A percentile compares a stretch with the other conserved stretches of the same genome.
These are phyloP conservation scores for Arbacia lixula DNA, from an alignment of 53 echinoderm and acorn worm species.

Conservation along the genomic window DNA sequence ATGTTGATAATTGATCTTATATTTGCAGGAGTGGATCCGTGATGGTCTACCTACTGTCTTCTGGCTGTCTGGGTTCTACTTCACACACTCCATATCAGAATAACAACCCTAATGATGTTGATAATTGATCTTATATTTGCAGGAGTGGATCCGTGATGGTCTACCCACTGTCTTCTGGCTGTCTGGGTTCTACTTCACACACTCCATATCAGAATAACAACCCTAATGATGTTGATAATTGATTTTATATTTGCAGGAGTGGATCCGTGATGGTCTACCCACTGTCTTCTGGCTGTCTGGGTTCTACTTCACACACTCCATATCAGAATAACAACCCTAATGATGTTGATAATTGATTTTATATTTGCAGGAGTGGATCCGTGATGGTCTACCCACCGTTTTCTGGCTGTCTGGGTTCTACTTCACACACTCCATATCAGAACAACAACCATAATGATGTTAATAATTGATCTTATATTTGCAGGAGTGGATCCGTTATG, in stretches of 20 bases:
- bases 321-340: too few relatives aligned
- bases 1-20: background rate
- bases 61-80: constrained; percentile 90
- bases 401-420: constrained; percentile 92
- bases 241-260: constrained; percentile 62
- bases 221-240: too few relatives aligned
- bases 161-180: constrained; percentile 84
- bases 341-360: too few relatives aligned
- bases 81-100: background rate
- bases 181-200: constrained; percentile 88
- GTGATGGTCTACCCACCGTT: constrained; percentile 68
- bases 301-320: too few relatives aligned
- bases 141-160: constrained; percentile 85
- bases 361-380: constrained; percentile 76
- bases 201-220: too few relatives aligned
- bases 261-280: constrained; percentile 78
- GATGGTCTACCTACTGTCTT: constrained; percentile 74
- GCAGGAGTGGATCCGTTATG: constrained; percentile 88
- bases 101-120: background rate
- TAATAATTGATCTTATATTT: background rate
- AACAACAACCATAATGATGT: too few relatives aligned
- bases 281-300: constrained; percentile 87
- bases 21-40: constrained; percentile 79
- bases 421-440: too few relatives aligned
- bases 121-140: background rate